These are phyloP conservation scores for Eurystomus gularis DNA, from an alignment of 2,113 vertebrate species.

Conservation along the genomic window DNA sequence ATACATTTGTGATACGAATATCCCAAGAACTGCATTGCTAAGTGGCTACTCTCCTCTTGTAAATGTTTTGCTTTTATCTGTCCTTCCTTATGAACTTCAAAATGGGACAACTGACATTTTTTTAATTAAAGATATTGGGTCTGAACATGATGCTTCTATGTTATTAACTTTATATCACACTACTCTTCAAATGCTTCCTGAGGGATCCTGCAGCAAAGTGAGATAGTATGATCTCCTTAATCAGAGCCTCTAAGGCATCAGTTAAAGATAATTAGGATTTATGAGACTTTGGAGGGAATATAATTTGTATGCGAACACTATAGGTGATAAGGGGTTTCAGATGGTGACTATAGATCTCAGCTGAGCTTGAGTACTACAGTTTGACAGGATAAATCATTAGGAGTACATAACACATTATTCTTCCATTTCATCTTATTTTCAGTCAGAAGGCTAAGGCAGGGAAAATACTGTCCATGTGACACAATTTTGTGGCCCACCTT, in stretches of 20 bases:
- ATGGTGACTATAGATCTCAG: neutral
- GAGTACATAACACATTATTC: neutral
- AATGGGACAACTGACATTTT: neutral
- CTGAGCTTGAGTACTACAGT: neutral
- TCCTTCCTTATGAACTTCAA: neutral
- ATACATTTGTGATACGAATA: neutral
- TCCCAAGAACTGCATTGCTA: neutral
- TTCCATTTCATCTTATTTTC: neutral
- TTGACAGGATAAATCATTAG: neutral
- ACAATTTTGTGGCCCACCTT: neutral
- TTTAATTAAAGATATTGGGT: neutral
- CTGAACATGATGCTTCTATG: neutral
- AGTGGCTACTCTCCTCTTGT: neutral
- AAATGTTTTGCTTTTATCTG: neutral
- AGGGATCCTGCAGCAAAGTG: neutral
- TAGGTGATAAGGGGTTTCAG: neutral
- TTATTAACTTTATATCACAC: neutral
- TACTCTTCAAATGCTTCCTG: neutral
- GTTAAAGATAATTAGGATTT: slow-evolving; percentile 42
- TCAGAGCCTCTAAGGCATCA: neutral
- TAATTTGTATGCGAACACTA: neutral
- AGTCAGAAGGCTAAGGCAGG: neutral
- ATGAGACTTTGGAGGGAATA: neutral
- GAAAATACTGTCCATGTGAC: neutral
- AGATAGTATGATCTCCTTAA: neutral